These are phyloP conservation scores for Sminthurinus signatus DNA, from an alignment of 1,140 invertebrate species.

Conservation along the genomic window DNA sequence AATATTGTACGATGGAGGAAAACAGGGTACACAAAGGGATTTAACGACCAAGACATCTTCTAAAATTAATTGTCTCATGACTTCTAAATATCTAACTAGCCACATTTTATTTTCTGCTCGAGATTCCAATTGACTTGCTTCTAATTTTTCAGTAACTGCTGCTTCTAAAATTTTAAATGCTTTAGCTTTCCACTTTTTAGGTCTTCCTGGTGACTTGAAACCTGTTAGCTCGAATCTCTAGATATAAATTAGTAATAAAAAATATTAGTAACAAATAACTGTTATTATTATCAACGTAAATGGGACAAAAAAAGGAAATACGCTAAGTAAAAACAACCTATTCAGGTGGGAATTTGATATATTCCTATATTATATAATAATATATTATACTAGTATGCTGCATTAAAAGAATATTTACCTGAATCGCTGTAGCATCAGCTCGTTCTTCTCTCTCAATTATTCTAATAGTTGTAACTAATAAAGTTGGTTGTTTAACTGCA, in stretches of 20 bases:
- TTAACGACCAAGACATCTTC: slow-evolving; percentile 82
- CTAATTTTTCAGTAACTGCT: slow-evolving; percentile 73
- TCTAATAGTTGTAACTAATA: slow-evolving; percentile 90
- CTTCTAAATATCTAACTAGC: slow-evolving; percentile 68
- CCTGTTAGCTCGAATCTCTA: slow-evolving; percentile 28
- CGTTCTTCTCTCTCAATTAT: slow-evolving; percentile 97
- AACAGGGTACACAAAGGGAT: slow-evolving; percentile 85
- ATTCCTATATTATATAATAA: no score
- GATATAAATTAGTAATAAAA: background rate
- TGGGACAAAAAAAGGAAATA: no score
- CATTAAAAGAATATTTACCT: slow-evolving; percentile 50
- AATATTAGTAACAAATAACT: background rate
- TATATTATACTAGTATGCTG: no score
- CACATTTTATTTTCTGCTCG: slow-evolving; percentile 88
- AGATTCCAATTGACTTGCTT: slow-evolving; percentile 88
- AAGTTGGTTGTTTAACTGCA: slow-evolving; percentile 87
- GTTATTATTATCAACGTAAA: background rate
- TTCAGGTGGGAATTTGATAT: no score
- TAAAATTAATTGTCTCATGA: slow-evolving; percentile 72
- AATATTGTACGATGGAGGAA: slow-evolving; percentile 93
- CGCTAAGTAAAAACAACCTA: no score
- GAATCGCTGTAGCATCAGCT: slow-evolving; percentile 70
- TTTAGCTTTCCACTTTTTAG: slow-evolving; percentile 86
- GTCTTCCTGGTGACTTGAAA: slow-evolving; percentile 76
- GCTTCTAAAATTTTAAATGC: slow-evolving; percentile 75